Conservation (phyloP, 53 echinoderm and acorn worm genomes). For the Echinarachnius parma region DNA sequence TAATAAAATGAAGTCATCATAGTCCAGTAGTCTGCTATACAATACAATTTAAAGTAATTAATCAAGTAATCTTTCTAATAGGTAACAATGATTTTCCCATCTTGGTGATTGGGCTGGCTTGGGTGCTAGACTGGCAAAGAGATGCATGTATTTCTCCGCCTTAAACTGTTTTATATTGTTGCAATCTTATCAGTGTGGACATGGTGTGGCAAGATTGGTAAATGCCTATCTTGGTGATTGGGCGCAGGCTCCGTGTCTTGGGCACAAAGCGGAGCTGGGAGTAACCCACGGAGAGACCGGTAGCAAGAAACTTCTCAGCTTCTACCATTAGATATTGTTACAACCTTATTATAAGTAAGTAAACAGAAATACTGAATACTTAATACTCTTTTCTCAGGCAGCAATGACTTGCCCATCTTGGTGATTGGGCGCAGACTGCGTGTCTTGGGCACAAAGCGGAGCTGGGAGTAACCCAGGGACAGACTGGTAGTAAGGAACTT, state of each 20-base stretch:
- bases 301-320: conserved; percentile 15
- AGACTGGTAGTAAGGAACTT: conserved; percentile 20
- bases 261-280: conserved; percentile 78
- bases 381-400: no score
- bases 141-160: neutral
- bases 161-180: no score
- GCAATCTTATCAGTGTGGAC: no score
- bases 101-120: conserved; percentile 67
- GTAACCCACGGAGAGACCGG: conserved; percentile 42
- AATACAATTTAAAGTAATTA: no score
- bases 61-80: conserved; percentile 47
- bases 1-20: no score
- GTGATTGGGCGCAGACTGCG: conserved; percentile 68
- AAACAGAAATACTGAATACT: no score
- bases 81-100: conserved; percentile 9
- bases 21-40: no score
- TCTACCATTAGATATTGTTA: conserved; percentile 19
- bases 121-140: no score
- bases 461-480: conserved; percentile 49
- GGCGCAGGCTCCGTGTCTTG: conserved; percentile 68
- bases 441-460: conserved; percentile 85
- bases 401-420: conserved; percentile 22
- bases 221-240: conserved; percentile 65
- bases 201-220: no score
- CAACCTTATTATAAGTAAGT: no score